Evolutionary conservation across 2,113 vertebrate species (phyloP).

Genomic region (Pachypanchax playfairii): DNA sequence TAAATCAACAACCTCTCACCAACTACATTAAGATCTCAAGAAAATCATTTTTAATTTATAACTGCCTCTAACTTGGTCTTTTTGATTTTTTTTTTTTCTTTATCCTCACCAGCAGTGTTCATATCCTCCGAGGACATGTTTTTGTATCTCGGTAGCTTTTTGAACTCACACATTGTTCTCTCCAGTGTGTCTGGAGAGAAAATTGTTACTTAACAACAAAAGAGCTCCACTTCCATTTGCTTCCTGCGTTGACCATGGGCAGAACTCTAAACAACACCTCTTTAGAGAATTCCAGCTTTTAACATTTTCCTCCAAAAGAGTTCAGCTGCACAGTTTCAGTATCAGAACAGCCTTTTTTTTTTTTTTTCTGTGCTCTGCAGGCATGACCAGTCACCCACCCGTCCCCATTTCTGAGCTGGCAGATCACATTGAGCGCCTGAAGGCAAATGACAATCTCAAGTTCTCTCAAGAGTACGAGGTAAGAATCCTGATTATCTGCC

Average conservation of each 20-base stretch:
- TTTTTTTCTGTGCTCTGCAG: conserved; percentile 74
- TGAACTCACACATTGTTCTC: conserved; percentile 63
- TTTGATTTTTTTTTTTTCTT: conserved; percentile 51
- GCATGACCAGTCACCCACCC: conserved; percentile 96
- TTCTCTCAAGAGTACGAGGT: conserved; percentile 99
- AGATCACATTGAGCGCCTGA: conserved; percentile 94
- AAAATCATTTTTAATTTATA: conserved; percentile 54
- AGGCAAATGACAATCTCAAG: conserved; percentile 98
- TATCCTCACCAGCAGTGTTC: conserved; percentile 54
- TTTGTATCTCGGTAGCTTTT: conserved; percentile 82
- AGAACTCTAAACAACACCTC: conserved; percentile 63
- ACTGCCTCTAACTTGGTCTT: conserved; percentile 56
- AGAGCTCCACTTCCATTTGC: conserved; percentile 59
- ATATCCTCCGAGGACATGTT: conserved; percentile 78
- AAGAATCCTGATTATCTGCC: conserved; percentile 65
- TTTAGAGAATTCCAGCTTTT: conserved; percentile 53
- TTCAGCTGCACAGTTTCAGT: conserved; percentile 28
- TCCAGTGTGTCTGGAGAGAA: conserved; percentile 51
- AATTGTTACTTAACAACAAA: conserved; percentile 63
- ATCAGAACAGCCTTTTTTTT: conserved; percentile 48
- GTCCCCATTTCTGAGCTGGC: conserved; percentile 93
- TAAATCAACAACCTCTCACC: conserved; percentile 59
- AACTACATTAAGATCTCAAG: not conserved
- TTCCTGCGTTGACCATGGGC: conserved; percentile 53
- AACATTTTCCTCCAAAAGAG: conserved; percentile 50